phyloP scores from a whole-genome alignment of 2,888 invertebrate species.

The Platynereis dumerilii region DNA sequence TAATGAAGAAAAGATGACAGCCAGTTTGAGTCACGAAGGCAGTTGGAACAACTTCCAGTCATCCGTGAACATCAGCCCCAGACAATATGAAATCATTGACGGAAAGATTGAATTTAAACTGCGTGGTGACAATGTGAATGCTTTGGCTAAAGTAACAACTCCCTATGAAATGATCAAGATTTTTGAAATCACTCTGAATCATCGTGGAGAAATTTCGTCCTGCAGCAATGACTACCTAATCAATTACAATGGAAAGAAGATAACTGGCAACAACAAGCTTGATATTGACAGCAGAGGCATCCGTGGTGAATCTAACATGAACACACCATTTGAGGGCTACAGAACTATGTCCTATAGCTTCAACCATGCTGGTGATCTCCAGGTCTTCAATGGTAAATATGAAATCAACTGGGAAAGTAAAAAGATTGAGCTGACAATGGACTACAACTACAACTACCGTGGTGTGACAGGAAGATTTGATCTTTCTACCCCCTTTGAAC shows the following conservation, averaged over 20 bases:
- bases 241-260: not conserved
- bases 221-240: not conserved
- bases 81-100: no score
- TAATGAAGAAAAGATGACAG: not conserved
- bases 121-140: no score
- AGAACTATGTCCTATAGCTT: constrained; percentile 34
- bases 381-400: constrained; percentile 13
- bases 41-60: no score
- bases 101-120: no score
- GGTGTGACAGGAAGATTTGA: not conserved
- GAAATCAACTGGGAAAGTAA: not conserved
- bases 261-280: constrained; percentile 3
- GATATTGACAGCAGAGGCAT: not conserved
- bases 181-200: not conserved
- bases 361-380: constrained; percentile 28
- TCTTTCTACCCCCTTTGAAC: not conserved
- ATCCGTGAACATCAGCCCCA: no score
- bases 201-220: no score
- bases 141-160: no score
- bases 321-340: constrained; percentile 38
- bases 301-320: not conserved
- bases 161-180: no score
- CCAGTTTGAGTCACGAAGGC: no score
- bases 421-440: not conserved
- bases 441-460: not conserved